A percentile compares a stretch with the other conserved stretches of the same genome.
phyloP scores from a whole-genome alignment of 1,140 invertebrate species.

The Gryllus bimaculatus region DNA sequence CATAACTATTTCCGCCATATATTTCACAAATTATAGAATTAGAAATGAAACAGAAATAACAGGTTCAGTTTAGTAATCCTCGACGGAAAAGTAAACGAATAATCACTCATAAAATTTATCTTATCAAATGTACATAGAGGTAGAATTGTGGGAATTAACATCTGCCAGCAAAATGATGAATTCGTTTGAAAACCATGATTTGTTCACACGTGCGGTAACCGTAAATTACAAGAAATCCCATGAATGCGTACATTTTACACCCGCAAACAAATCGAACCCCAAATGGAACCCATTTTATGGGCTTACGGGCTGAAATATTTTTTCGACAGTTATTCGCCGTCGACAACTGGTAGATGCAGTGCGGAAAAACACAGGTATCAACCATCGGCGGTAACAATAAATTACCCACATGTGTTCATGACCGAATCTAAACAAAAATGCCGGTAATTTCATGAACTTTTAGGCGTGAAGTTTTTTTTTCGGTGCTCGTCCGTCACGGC shows the following conservation, averaged over 20 bases:
- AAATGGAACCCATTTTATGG: neutral
- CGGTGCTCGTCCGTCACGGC: neutral
- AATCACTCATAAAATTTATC: too few species aligned
- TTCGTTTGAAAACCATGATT: neutral
- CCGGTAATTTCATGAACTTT: neutral
- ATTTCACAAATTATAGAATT: too few species aligned
- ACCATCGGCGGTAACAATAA: neutral
- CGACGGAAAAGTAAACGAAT: too few species aligned
- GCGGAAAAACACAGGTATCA: neutral
- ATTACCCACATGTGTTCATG: neutral
- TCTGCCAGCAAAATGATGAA: neutral
- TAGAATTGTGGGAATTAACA: neutral
- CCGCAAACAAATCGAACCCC: neutral
- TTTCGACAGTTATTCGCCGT: neutral
- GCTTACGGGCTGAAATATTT: neutral
- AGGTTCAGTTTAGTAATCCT: too few species aligned
- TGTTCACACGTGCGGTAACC: neutral
- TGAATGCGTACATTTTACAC: neutral
- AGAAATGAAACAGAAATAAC: too few species aligned
- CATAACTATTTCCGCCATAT: too few species aligned
- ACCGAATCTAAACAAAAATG: conserved; percentile 1
- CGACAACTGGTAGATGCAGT: neutral
- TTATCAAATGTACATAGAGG: too few species aligned
- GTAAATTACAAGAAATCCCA: neutral
- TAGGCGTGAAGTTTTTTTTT: neutral